Evolutionary conservation across 2,797 vertebrate species (phyloP), one percentile per base, ranked within the genome.

Genomic region (Alcedo quadribrachys): DNA sequence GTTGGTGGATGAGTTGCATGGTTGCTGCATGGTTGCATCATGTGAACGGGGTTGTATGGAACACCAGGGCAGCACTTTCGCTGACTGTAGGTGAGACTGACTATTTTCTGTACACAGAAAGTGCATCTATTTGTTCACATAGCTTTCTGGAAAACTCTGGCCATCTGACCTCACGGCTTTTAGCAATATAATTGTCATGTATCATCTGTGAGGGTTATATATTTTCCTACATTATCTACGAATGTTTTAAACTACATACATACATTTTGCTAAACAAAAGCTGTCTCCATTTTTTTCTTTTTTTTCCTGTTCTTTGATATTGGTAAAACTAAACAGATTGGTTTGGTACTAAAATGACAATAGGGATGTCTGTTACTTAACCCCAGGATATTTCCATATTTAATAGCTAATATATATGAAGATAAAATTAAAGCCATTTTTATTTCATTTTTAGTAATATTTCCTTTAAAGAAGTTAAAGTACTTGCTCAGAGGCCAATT

Each of bases 1-100:
- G 17, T 5, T 2, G 4, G 48, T 12, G 51, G 28, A 16, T 25
- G 51, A 80, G 57, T 69, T 19, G 37, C 37, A 40, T 40, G 37
- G 37, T 40, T 40, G 37, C 42, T 28, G 25, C 0, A 9, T 15
- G 18, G 18, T 12, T 50, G 21, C 65, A 66, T 19, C 51, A 66
- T 0, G 0, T 19, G 43, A 15, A 18, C 0, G 0, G 21, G 32
- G 22, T 4, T 76, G 22, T 40, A 8, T 18, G 22, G n/a, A 69
- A 10, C 55, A 54, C 17, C 68, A 61, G 46, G 46, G 65, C 82
- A 82, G n/a, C 30, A 6, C 25, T 40, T 15, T 0, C 4, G 17
- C 80, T 62, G 18, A 73, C 62, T 58, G 57, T 53, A 58, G 55
- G 20, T 8, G 4, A 65, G 11, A 13, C 46, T 35, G 30, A 25